Base-by-base conservation (phyloP, 2,113 vertebrate species). In the Halcyon malimbica region DNA sequence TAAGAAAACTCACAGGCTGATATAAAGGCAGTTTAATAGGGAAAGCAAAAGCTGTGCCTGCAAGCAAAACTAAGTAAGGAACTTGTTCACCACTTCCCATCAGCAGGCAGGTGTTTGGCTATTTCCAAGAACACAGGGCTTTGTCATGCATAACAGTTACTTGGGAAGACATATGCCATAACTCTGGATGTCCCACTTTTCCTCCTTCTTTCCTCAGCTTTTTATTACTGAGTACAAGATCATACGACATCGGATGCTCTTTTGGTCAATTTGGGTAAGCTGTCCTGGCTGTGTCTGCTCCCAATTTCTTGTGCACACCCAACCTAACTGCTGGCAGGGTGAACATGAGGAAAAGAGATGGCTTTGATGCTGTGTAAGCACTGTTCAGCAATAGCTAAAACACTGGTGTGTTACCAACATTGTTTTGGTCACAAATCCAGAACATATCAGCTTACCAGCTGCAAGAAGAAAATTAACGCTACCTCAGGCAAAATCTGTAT, bases 1-100 rank as follows among this genome's bases (percentile, higher is more conserved):
- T 44, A 25, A 42, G 10, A 84, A 57, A 62, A 74, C 9, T 2
- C 1, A 0, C 1, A 0, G 0, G 0, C 29, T 85, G 41, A 67
- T 23, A 53, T 29, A 69, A 54, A 41, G 21, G 28, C 37, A 59
- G 3, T 42, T 39, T 54, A 44, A 44, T 12, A 35, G 11, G 25
- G 20, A 83, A 92, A 70, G 19, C 19, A 75, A 76, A 84, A 63
- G 4, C 13, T 42, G 11, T 33, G 16, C 31, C 35, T 6, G 1
- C 8, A 74, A 64, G 19, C 33, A 70, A 50, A 78, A 17, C 50
- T 57, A 51, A 74, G 9, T 14, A 65, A 92, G 26, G 10, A 63
- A 59, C 39, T 67, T 6, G 37, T 92, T 74, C 29, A 48, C 29
- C 50, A 3, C 31, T 78, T 50, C 42, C 18, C 31, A 70, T 11